phyloP scores from a whole-genome alignment of 2,797 vertebrate species.

The Siniperca undulata region DNA sequence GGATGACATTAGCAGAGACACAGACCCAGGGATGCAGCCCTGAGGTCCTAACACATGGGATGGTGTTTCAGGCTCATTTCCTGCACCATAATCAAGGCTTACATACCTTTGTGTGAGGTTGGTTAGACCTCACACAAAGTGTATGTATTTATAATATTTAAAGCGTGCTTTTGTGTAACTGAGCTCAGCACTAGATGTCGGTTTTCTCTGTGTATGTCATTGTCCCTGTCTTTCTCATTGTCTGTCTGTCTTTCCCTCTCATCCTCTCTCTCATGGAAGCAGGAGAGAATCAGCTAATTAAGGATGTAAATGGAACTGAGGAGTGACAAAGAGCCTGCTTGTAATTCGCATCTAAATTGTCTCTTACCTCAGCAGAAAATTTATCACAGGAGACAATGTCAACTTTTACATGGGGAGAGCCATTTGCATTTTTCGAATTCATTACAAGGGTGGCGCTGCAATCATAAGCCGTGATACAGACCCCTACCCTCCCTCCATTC shows the following conservation, averaged over 20 bases:
- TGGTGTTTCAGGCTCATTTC: conserved; percentile 87
- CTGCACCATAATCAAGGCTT: conserved; percentile 85
- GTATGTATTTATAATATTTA: conserved; percentile 46
- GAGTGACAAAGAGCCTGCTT: conserved; percentile 89
- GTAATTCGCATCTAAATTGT: conserved; percentile 94
- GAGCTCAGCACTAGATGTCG: conserved; percentile 50
- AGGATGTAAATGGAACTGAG: conserved; percentile 93
- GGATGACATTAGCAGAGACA: conserved; percentile 81
- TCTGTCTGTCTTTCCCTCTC: conserved; percentile 50
- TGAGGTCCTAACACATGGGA: conserved; percentile 82
- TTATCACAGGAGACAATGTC: conserved; percentile 92
- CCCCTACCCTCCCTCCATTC: conserved; percentile 66
- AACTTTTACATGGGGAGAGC: conserved; percentile 86
- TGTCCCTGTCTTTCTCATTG: conserved; percentile 32
- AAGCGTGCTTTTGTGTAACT: conserved; percentile 37
- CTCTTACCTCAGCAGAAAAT: conserved; percentile 95
- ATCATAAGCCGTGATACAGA: conserved; percentile 80
- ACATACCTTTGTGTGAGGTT: conserved; percentile 77
- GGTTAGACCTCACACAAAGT: conserved; percentile 14
- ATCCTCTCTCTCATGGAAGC: conserved; percentile 81
- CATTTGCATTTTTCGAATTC: conserved; percentile 86
- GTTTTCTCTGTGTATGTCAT: conserved; percentile 37
- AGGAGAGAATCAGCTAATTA: conserved; percentile 93
- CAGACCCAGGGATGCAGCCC: conserved; percentile 78
- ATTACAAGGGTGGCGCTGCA: conserved; percentile 82